Conservation (phyloP, 35 echinoderm and acorn worm genomes). For the Heliocidaris tuberculata region DNA sequence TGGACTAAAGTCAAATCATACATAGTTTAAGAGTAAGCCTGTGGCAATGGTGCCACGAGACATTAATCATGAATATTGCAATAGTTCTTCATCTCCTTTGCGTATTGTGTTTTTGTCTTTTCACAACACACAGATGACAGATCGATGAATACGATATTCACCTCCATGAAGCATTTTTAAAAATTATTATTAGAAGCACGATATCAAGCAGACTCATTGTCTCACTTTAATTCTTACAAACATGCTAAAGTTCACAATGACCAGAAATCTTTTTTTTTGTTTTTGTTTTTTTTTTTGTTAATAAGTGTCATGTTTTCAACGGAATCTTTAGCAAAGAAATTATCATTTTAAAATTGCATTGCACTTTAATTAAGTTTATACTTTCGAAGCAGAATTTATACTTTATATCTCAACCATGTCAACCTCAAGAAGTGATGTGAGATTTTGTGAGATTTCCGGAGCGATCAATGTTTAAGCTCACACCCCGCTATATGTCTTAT, state of each 20-base stretch:
- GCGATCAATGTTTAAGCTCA: background rate
- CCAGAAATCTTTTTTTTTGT: too few relatives aligned
- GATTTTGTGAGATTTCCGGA: background rate
- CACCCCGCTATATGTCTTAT: background rate
- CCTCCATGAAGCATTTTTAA: background rate
- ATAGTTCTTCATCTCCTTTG: background rate
- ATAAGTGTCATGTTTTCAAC: too few relatives aligned
- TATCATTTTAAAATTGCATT: too few relatives aligned
- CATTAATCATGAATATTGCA: conserved; percentile 18
- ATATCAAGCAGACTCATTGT: background rate
- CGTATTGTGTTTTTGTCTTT: conserved; percentile 3
- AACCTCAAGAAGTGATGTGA: background rate
- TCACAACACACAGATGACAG: background rate
- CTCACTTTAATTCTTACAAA: too few relatives aligned
- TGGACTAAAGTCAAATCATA: background rate
- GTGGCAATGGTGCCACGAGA: background rate
- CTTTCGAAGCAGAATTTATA: too few relatives aligned
- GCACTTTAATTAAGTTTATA: too few relatives aligned
- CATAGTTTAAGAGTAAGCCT: conserved; percentile 3
- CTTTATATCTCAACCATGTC: background rate
- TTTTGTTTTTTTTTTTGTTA: too few relatives aligned
- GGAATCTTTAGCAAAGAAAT: too few relatives aligned
- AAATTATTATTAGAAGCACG: background rate
- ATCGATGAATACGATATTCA: background rate
- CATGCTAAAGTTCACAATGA: too few relatives aligned